Percentiles rank a stretch among this genome's conserved stretches.
These are phyloP conservation scores for Tringa solitaria DNA, from an alignment of 2,113 vertebrate genomes.

Conservation along the genomic window DNA sequence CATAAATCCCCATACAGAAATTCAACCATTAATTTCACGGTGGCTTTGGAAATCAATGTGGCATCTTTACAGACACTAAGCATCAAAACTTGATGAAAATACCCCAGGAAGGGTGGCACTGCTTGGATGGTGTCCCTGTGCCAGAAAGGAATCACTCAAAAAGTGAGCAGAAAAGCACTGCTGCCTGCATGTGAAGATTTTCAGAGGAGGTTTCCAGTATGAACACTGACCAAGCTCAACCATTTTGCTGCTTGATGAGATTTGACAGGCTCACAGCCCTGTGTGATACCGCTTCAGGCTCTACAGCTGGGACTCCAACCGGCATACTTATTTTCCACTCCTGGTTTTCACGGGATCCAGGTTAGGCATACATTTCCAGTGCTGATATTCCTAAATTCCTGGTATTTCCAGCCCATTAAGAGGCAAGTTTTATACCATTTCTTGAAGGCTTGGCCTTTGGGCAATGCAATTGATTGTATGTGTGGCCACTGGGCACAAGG, in stretches of 20 bases:
- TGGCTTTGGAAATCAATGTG: neutral
- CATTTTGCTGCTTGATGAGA: constrained; percentile 36
- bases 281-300: constrained; percentile 3
- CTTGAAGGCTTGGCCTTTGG: neutral
- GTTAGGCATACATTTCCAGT: neutral
- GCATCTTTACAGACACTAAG: neutral
- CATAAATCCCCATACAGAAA: neutral
- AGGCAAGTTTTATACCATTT: neutral
- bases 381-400: neutral
- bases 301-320: constrained; percentile 50
- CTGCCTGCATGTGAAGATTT: neutral
- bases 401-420: neutral
- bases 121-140: neutral
- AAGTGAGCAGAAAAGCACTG: neutral
- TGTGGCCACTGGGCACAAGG: neutral
- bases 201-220: neutral
- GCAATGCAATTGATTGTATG: neutral
- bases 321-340: neutral
- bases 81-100: neutral
- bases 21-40: neutral
- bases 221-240: neutral
- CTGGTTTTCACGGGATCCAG: neutral
- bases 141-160: neutral
- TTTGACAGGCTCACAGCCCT: constrained; percentile 51
- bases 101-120: neutral